Base-by-base conservation (phyloP, 2,888 invertebrate species). In the Drosophila mayaguana region DNA sequence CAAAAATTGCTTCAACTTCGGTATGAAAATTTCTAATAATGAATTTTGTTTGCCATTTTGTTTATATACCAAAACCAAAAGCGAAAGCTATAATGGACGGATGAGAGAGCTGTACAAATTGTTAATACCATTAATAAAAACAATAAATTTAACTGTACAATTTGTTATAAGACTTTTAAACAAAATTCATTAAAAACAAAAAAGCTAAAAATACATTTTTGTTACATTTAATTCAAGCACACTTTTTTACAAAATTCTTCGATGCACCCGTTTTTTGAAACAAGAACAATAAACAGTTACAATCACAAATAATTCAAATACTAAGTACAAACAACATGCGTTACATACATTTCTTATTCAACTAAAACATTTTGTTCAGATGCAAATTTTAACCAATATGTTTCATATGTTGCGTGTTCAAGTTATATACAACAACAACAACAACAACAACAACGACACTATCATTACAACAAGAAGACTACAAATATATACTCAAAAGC, bases 221-320 rank as follows among this genome's bases (percentile, higher is more conserved):
- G 85, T 90, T 86, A 81, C 66, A 80, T 80, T 78, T 78, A 81
- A 86, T 82, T 82, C 80, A 70, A 77, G 91, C 88, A 89, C 88
- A 78, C 71, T 87, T 86, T 88, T 81, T 88, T 70, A 73, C 80
- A 64, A 90, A 83, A 89, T 70, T 78, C 88, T 90, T 78, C 72
- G 46, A 73, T 64, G 90, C 87, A 87, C 90, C 71, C 67, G 78
- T 86, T 90, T 86, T 85, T 90, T 88, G 78, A 78, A 89, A 75
- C 75, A 65, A 81, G 62, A 78, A 71, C 66, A 74, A 54, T 65
- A 72, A 83, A 83, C 77, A 67, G 64, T 72, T 66, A 66, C 73
- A 68, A 59, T 78, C 64, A 81, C 73, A 68, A 63, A 64, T 63
- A 89, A 74, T 66, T 63, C 61, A 84, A 78, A 50, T 71, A 72